Percentiles rank a stretch among this genome's conserved stretches.
These are phyloP conservation scores for Epirrita christyi DNA, from an alignment of 2,888 invertebrate genomes.

Conservation along the genomic window DNA sequence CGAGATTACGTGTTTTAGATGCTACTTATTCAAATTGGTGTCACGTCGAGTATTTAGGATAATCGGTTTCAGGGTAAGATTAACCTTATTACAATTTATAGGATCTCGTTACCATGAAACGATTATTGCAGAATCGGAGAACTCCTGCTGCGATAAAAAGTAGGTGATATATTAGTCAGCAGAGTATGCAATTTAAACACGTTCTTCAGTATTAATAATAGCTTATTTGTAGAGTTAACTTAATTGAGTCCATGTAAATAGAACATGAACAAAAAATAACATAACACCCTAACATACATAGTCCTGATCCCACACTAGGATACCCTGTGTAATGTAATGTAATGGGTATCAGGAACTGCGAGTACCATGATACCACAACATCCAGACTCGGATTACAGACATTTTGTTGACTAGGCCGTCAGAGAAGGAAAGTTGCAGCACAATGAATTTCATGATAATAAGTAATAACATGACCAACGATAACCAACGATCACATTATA, in stretches of 20 bases:
- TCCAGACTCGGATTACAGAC: no score
- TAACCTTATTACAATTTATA: constrained; percentile 9
- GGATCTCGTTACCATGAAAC: constrained; percentile 4
- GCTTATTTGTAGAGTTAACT: no score
- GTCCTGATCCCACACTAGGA: no score
- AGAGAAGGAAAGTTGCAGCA: not conserved
- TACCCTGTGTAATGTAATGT: no score
- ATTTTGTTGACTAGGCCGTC: no score
- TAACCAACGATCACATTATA: not conserved
- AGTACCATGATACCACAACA: no score
- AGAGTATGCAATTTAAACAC: not conserved
- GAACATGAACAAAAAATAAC: no score
- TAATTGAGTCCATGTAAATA: no score
- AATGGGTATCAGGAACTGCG: no score
- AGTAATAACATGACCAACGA: constrained; percentile 1
- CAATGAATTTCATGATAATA: not conserved
- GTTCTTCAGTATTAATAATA: not conserved
- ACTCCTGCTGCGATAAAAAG: not conserved
- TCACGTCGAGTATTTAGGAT: constrained; percentile 5
- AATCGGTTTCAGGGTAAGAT: not conserved
- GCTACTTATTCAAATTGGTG: constrained; percentile 19
- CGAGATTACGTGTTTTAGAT: constrained; percentile 9
- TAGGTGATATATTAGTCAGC: not conserved
- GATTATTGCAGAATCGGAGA: not conserved
- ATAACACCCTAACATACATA: no score